phyloP scores from a whole-genome alignment of 2,797 vertebrate genomes.

The Prionace glauca region DNA sequence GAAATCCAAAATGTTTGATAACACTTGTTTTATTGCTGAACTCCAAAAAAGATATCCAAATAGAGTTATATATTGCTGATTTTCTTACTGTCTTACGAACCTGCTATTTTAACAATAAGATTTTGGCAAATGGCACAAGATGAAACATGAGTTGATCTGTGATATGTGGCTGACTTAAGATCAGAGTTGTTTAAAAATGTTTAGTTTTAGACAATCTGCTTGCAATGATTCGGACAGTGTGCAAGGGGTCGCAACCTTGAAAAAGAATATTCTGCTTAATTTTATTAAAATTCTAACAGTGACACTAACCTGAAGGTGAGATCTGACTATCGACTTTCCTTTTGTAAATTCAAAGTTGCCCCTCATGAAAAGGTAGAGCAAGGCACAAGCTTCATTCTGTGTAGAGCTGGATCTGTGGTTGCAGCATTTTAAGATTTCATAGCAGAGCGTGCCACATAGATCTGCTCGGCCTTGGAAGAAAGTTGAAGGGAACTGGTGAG shows the following conservation, averaged over 20 bases:
- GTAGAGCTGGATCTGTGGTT: conserved; percentile 92
- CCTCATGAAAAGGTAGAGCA: conserved; percentile 97
- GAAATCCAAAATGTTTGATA: neutral
- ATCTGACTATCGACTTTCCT: conserved; percentile 92
- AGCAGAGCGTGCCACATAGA: conserved; percentile 88
- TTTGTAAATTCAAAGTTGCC: conserved; percentile 98
- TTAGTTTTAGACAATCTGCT: neutral
- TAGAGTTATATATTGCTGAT: neutral
- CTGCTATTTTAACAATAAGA: neutral
- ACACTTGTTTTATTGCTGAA: neutral
- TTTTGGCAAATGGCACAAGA: neutral
- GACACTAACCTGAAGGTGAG: conserved; percentile 86
- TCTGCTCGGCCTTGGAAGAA: conserved; percentile 97
- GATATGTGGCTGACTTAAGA: too few relatives aligned
- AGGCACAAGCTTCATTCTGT: conserved; percentile 85
- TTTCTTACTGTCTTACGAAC: neutral
- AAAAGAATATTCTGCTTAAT: neutral
- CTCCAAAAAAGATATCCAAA: neutral
- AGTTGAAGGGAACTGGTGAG: conserved; percentile 76
- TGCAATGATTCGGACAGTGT: neutral
- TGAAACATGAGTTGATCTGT: neutral
- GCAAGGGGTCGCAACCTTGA: neutral
- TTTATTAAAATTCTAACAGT: neutral
- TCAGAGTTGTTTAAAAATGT: neutral
- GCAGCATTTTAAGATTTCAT: conserved; percentile 95